These are phyloP conservation scores for Liodrosophila aerea DNA, from an alignment of 2,888 invertebrate species.

Conservation along the genomic window DNA sequence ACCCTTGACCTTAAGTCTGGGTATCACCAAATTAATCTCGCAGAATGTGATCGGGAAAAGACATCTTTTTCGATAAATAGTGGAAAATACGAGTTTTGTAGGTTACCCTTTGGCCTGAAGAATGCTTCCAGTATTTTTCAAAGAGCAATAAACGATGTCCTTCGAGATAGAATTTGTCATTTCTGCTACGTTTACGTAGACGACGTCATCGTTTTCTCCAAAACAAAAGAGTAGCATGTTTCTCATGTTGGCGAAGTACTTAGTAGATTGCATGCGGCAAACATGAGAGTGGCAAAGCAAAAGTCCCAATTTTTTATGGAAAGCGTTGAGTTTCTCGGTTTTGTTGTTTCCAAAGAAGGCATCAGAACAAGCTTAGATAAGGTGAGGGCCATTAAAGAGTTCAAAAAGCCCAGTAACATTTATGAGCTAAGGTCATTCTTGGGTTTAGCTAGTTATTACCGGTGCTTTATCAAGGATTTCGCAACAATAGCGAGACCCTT, in stretches of 20 bases:
- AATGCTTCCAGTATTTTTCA: constrained; percentile 11
- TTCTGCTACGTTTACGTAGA: constrained; percentile 4
- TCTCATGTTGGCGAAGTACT: background rate
- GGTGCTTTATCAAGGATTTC: background rate
- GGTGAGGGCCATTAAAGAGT: background rate
- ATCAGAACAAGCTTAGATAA: background rate
- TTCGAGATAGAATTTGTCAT: background rate
- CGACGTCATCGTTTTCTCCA: constrained; percentile 4
- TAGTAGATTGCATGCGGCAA: background rate
- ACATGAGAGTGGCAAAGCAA: constrained; percentile 1
- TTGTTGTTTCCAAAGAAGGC: constrained; percentile 1
- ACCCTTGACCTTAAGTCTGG: constrained; percentile 8
- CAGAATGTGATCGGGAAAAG: constrained; percentile 6
- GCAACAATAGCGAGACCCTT: constrained; percentile 1
- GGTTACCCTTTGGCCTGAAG: constrained; percentile 3
- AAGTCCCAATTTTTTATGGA: constrained; percentile 4
- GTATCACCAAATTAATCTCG: constrained; percentile 1
- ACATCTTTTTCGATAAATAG: background rate
- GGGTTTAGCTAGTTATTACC: constrained; percentile 1
- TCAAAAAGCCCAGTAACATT: constrained; percentile 6
- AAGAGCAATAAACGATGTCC: constrained; percentile 4
- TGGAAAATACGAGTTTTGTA: constrained; percentile 7
- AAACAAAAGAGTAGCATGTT: background rate
- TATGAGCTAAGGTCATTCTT: constrained; percentile 1
- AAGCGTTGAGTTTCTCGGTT: constrained; percentile 6